Evolutionary conservation across 2,797 vertebrate species (phyloP).

Genomic region (Tenualosa thibaudeaui): DNA sequence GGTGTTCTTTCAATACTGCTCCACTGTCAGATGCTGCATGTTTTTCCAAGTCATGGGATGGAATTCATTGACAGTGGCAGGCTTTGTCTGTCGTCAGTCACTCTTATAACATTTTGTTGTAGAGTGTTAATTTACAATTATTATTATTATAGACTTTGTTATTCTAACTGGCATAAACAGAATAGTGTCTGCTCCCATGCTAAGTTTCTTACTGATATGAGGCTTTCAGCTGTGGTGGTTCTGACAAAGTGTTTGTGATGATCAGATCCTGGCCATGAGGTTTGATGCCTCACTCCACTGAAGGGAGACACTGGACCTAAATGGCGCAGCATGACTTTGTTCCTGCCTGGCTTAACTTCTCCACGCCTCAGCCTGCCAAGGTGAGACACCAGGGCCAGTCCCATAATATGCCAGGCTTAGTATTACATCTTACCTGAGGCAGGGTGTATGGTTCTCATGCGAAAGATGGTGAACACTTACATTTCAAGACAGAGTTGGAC

Average conservation of each 20-base stretch:
- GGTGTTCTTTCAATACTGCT: constrained; percentile 20
- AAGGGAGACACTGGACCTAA: constrained; percentile 99
- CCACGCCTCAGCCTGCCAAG: constrained; percentile 98
- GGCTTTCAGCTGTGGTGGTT: background rate
- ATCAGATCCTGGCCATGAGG: constrained; percentile 98
- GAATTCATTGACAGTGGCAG: too few species aligned
- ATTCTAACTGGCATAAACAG: background rate
- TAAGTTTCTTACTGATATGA: background rate
- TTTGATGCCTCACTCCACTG: constrained; percentile 99
- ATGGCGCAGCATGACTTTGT: constrained; percentile 99
- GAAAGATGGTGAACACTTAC: background rate
- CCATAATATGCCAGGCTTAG: background rate
- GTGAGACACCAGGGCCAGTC: constrained; percentile 61
- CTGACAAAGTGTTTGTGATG: background rate
- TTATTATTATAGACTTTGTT: background rate
- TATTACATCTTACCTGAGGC: background rate
- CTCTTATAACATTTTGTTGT: background rate
- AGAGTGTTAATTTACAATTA: background rate
- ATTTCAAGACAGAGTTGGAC: too few species aligned
- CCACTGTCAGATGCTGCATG: background rate
- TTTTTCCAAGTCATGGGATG: background rate
- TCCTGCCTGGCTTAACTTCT: constrained; percentile 99
- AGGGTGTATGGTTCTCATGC: background rate
- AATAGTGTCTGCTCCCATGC: background rate
- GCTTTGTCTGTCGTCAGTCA: too few species aligned